Percentiles rank a stretch among this genome's conserved stretches.
phyloP scores from a whole-genome alignment of 2,113 vertebrate genomes.

The Corynorhinus townsendii region DNA sequence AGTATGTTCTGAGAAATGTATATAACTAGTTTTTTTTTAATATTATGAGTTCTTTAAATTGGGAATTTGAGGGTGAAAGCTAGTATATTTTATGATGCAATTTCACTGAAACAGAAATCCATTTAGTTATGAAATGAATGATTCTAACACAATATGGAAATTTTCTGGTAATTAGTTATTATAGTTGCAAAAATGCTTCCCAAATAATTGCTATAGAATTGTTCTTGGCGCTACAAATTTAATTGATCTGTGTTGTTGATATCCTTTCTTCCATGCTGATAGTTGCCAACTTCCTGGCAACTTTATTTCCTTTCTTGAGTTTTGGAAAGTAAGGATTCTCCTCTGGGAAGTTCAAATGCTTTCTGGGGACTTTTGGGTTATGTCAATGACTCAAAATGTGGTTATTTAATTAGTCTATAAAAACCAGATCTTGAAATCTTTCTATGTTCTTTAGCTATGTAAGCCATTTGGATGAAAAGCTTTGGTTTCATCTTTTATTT shows the following conservation, averaged over 20 bases:
- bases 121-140: constrained; percentile 8
- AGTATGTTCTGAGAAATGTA: neutral
- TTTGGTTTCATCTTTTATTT: neutral
- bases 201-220: neutral
- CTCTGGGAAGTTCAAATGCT: neutral
- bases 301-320: neutral
- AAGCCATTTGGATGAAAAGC: neutral
- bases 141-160: neutral
- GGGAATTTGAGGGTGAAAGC: constrained; percentile 27
- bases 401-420: neutral
- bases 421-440: neutral
- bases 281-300: neutral
- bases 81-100: neutral
- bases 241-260: neutral
- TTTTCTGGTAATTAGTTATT: neutral
- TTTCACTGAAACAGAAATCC: constrained; percentile 6
- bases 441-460: neutral
- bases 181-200: neutral
- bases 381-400: neutral
- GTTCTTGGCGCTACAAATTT: neutral
- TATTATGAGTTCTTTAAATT: neutral
- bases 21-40: neutral
- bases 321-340: neutral
- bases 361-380: neutral
- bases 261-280: neutral